Evolutionary conservation across 2,113 vertebrate genomes (phyloP), one percentile per base, ranked within the genome.

Genomic region (Hypocryptadius cinnamomeus): DNA sequence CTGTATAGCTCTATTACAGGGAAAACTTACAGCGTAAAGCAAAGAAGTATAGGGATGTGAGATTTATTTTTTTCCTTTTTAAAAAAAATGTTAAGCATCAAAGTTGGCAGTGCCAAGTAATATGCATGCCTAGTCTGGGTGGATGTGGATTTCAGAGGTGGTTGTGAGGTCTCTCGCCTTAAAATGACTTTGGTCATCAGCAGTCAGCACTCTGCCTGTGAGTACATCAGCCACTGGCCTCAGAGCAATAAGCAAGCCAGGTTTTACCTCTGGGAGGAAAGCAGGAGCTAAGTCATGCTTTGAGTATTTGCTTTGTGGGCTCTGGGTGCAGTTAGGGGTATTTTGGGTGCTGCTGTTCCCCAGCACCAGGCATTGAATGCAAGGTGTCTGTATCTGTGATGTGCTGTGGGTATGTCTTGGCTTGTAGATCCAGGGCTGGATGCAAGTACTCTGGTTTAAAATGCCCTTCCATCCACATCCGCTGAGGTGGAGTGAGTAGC

Each of bases 21-120:
- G 47, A 82, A 51, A 74, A 57, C 54, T 83, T 69, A 15, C 3
- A 78, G 57, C 0, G 0, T 28, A 39, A 63, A 85, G 47, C 57
- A 27, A 31, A 73, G 42, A 27, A 6, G 14, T 21, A 5, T 8
- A 15, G 39, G 11, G n/a, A 59, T 69, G 24, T 21, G 16, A 56
- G 60, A 30, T 22, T n/a, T 44, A 6, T 40, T 37, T 33, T 9
- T 3, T 2, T 1, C 2, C 8, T 60, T 53, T n/a, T 5, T 3
- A 1, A 50, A 16, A 10, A 39, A 72, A 66, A 59, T 11, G n/a
- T 57, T 72, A 42, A 54, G 30, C 15, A 14, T 45, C 42, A 10
- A 31, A 37, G 42, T 37, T 57, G 42, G 10, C 23, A 24, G 48
- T 47, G 21, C 35, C 65, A 60, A 70, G 31, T 15, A 40, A 31